Percentiles rank a stretch among this genome's conserved stretches.
Evolutionary conservation across 2,113 vertebrate genomes (phyloP).

Genomic region (Talpa occidentalis): DNA sequence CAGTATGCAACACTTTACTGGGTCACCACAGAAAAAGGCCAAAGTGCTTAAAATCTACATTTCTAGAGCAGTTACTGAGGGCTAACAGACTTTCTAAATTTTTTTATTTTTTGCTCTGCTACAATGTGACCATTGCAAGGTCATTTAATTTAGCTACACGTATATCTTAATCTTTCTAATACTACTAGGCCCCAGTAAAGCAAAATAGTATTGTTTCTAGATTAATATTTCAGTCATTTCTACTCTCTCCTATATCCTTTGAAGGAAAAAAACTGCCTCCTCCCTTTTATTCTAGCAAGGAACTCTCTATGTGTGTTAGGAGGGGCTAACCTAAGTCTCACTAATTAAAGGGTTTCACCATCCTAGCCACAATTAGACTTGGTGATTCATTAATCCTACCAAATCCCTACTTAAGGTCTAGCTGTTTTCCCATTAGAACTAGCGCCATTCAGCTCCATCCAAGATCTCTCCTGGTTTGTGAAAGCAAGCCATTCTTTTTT

Average conservation of each 20-base stretch:
- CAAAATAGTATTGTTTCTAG: background rate
- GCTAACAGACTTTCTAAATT: background rate
- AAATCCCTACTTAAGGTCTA: background rate
- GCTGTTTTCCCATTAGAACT: background rate
- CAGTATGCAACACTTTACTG: background rate
- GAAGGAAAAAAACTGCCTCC: background rate
- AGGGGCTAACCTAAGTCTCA: background rate
- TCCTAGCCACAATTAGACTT: background rate
- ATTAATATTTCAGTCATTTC: background rate
- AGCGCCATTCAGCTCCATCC: background rate
- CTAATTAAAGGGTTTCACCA: no score
- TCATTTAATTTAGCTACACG: constrained; percentile 1
- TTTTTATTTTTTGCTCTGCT: background rate
- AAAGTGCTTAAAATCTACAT: background rate
- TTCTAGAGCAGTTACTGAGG: background rate
- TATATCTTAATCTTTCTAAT: constrained; percentile 9
- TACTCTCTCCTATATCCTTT: background rate
- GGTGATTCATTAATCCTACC: background rate
- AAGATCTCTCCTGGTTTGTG: background rate
- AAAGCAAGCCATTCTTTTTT: background rate
- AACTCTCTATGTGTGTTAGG: background rate
- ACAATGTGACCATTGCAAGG: background rate
- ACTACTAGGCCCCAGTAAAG: background rate
- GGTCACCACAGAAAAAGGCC: background rate
- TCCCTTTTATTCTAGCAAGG: background rate